Evolutionary conservation across 2,888 invertebrate genomes (phyloP).

Genomic region (Phortica okadai): DNA sequence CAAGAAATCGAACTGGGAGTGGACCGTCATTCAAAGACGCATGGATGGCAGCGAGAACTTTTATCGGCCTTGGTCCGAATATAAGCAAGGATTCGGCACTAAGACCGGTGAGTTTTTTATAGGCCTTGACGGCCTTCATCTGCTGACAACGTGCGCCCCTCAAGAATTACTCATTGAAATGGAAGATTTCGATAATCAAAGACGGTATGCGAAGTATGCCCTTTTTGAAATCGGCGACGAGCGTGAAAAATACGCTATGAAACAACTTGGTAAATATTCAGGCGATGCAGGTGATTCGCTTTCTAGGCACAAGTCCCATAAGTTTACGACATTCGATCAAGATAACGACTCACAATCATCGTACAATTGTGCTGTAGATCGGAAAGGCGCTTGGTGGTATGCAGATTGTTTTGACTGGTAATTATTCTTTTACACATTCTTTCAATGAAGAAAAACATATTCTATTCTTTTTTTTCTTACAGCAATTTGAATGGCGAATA

Average conservation of each 20-base stretch:
- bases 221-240: conserved; percentile 14
- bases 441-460: background rate
- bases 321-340: background rate
- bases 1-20: background rate
- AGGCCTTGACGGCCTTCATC: conserved; percentile 2
- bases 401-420: background rate
- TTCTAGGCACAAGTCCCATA: background rate
- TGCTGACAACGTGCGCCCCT: background rate
- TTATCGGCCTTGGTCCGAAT: background rate
- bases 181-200: background rate
- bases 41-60: background rate
- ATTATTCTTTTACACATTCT: background rate
- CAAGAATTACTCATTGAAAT: background rate
- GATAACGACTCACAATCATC: background rate
- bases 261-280: background rate
- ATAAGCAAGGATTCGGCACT: conserved; percentile 6
- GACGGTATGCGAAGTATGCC: conserved; percentile 2
- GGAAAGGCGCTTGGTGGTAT: background rate
- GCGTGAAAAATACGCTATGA: background rate
- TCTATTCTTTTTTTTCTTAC: conserved; percentile 36
- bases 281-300: background rate
- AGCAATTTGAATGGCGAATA: conserved; percentile 46
- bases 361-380: background rate
- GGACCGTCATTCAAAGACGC: conserved; percentile 7
- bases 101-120: conserved; percentile 19